Evolutionary conservation across 2,113 vertebrate genomes (phyloP).

Genomic region (Lontra canadensis): DNA sequence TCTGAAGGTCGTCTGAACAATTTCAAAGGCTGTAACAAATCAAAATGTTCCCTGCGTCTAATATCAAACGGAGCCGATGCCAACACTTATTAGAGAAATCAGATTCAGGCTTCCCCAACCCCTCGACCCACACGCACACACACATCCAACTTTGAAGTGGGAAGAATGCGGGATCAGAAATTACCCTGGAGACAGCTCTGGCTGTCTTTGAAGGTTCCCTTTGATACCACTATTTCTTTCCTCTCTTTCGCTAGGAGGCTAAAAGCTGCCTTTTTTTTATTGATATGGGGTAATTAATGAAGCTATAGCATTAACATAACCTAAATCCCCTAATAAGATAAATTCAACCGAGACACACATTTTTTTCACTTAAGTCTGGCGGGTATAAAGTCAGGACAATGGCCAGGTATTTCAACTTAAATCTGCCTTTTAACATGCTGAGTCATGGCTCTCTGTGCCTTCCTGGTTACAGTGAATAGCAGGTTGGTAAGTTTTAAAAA

Average conservation of each 20-base stretch:
- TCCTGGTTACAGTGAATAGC: not conserved
- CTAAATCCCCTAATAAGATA: constrained; percentile 79
- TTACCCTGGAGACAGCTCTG: constrained; percentile 95
- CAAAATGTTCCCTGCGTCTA: constrained; percentile 96
- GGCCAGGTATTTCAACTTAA: not conserved
- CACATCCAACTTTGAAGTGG: constrained; percentile 96
- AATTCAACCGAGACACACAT: constrained; percentile 72
- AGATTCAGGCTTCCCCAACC: constrained; percentile 85
- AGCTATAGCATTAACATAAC: constrained; percentile 84
- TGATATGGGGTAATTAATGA: constrained; percentile 87
- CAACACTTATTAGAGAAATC: constrained; percentile 99
- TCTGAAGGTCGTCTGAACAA: constrained; percentile 94
- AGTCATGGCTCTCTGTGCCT: constrained; percentile 41
- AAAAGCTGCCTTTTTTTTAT: constrained; percentile 85
- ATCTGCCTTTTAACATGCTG: not conserved
- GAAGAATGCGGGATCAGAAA: constrained; percentile 96
- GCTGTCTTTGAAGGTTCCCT: constrained; percentile 98
- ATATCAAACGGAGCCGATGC: constrained; percentile 98
- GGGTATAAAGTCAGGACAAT: constrained; percentile 40
- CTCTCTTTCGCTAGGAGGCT: constrained; percentile 84
- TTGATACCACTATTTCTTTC: constrained; percentile 93
- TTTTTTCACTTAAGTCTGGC: constrained; percentile 63
- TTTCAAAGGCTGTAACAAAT: constrained; percentile 98
- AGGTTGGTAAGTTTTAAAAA: not conserved
- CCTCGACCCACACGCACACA: constrained; percentile 84